phyloP scores from a whole-genome alignment of 2,797 vertebrate species.

The Smutsia gigantea region DNA sequence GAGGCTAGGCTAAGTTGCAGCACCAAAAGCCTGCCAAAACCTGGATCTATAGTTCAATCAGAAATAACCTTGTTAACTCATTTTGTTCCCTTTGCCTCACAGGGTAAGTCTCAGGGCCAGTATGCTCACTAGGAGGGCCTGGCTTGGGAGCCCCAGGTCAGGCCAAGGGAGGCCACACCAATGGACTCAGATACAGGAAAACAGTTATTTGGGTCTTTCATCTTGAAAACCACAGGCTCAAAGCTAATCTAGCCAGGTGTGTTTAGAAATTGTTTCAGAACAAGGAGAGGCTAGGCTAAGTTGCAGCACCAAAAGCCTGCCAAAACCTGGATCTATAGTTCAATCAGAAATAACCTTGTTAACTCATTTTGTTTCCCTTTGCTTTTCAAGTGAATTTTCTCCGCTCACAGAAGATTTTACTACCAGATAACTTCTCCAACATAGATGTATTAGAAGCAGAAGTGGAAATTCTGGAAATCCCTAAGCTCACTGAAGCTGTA shows the following conservation, averaged over 20 bases:
- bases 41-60: background rate
- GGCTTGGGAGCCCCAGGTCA: background rate
- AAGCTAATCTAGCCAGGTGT: conserved; percentile 55
- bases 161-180: background rate
- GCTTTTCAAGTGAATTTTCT: conserved; percentile 87
- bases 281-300: conserved; percentile 6
- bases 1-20: background rate
- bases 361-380: conserved; percentile 62
- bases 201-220: conserved; percentile 39
- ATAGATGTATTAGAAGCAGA: conserved; percentile 83
- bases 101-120: conserved; percentile 58
- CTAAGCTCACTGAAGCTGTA: conserved; percentile 82
- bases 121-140: conserved; percentile 38
- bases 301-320: conserved; percentile 13
- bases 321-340: background rate
- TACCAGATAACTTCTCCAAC: conserved; percentile 85
- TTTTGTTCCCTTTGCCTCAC: no score
- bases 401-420: conserved; percentile 83
- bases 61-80: conserved; percentile 37
- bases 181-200: conserved; percentile 48
- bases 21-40: conserved; percentile 6
- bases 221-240: conserved; percentile 40
- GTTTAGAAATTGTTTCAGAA: conserved; percentile 61
- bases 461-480: conserved; percentile 83
- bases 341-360: conserved; percentile 20